Percentiles rank a stretch among this genome's conserved stretches.
Conservation (phyloP, 2,888 invertebrate genomes). For the Cosmopolites sordidus region DNA sequence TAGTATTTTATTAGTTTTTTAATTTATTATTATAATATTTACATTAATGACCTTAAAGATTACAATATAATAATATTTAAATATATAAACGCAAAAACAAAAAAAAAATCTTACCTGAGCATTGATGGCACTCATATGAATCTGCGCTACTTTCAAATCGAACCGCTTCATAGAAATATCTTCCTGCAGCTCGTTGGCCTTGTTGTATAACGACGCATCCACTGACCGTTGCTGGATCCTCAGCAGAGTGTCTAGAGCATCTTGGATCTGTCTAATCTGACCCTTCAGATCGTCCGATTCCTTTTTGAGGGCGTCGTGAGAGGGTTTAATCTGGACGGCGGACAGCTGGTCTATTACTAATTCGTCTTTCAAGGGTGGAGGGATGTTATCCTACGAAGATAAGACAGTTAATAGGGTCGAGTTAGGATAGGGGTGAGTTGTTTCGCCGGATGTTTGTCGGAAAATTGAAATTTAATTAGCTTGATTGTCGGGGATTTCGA, state of each 20-base stretch:
- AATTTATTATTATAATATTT: no score
- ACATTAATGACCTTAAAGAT: no score
- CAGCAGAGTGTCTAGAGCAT: conserved; percentile 75
- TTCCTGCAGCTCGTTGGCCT: conserved; percentile 93
- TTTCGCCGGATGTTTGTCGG: neutral
- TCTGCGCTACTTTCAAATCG: conserved; percentile 85
- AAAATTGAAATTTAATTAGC: neutral
- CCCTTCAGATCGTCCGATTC: conserved; percentile 80
- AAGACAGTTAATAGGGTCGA: conserved; percentile 2
- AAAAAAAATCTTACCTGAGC: conserved; percentile 67
- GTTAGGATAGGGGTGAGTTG: neutral
- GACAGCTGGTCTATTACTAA: conserved; percentile 75
- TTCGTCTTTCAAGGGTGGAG: conserved; percentile 76
- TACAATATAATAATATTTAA: no score
- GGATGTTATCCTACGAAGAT: conserved; percentile 59
- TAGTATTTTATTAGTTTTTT: no score
- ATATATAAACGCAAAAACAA: no score
- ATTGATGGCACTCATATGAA: conserved; percentile 84
- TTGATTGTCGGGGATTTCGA: no score
- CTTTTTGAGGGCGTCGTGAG: conserved; percentile 73
- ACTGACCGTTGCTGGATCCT: conserved; percentile 72
- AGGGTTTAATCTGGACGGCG: conserved; percentile 65
- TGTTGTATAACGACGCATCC: conserved; percentile 82
- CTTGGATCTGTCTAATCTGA: conserved; percentile 84
- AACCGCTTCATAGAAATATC: conserved; percentile 92